Evolutionary conservation across 1,140 invertebrate genomes (phyloP), one percentile per base, ranked within the genome.

Genomic region (Teleopsis dalmanni): DNA sequence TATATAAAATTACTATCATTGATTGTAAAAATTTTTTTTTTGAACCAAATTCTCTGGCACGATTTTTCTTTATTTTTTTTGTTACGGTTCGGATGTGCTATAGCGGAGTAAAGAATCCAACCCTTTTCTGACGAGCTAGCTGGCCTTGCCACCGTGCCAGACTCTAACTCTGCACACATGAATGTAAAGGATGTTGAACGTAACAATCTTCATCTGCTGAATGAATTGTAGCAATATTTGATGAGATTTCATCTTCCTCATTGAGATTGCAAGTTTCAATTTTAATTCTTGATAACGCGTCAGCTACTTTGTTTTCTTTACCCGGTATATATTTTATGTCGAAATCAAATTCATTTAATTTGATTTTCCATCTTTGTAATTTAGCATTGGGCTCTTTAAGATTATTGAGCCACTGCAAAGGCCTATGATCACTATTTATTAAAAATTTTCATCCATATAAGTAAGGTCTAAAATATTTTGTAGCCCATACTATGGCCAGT

Each of bases 291-390:
- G 69, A 53, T 52, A 56, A 48, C 46, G 51, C 54, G 58, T 68
- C 59, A 53, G 55, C 59, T 16, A 66, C 55, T 29, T 54, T 41
- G 51, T 68, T 56, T 36, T 53, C 43, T 42, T 57, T 60, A 3
- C 62, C 64, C 6, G 33, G 13, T 8, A 34, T 61, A 51, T 68
- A 59, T 31, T 54, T 44, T 25, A 72, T 58, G 19, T 61, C 51
- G 47, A 61, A 68, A 7, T 70, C 56, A 50, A 57, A 70, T 48
- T 70, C 66, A 41, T 53, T 53, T 16, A 71, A 27, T 26, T 70
- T 33, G 77, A 44, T 52, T 70, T 58, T 19, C 78, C 29, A 40
- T 67, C 43, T 76, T 76, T 79, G 26, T 72, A 79, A 51, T 54
- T 71, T 51, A 25, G 65, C 23, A 37, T 43, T 40, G 63, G 13